A percentile compares a stretch with the other conserved stretches of the same genome.
These are phyloP conservation scores for Puntigrus tetrazona DNA, from an alignment of 2,113 vertebrate genomes.

Conservation along the genomic window DNA sequence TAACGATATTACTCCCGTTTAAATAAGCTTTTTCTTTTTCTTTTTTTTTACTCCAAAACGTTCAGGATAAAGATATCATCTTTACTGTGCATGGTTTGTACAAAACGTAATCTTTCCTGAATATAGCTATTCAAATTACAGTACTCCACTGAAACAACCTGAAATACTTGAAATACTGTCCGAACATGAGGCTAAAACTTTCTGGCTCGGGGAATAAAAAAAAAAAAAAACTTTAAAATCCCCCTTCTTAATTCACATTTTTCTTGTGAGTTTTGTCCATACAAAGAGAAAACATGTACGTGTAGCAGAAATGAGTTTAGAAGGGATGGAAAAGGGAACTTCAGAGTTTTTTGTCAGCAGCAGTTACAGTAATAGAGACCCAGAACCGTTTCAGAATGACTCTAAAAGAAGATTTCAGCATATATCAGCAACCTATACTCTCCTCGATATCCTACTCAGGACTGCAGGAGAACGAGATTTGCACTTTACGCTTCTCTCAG, in stretches of 20 bases:
- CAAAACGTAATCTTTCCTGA: constrained; percentile 53
- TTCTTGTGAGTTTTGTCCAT: too few relatives aligned
- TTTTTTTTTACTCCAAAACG: constrained; percentile 65
- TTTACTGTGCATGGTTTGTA: constrained; percentile 51
- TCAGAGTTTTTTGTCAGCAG: constrained; percentile 43
- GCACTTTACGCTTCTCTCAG: constrained; percentile 8
- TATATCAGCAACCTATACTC: neutral
- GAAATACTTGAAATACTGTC: constrained; percentile 86
- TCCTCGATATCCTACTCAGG: neutral
- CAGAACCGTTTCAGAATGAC: constrained; percentile 26
- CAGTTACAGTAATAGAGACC: constrained; percentile 47
- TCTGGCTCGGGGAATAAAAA: constrained; percentile 74
- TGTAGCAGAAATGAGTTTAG: constrained; percentile 30
- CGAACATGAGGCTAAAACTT: constrained; percentile 67
- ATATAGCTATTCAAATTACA: constrained; percentile 45
- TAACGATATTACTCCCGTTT: constrained; percentile 54
- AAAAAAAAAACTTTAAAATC: constrained; percentile 64
- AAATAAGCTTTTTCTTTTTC: constrained; percentile 71
- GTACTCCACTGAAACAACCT: constrained; percentile 67
- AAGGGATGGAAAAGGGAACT: constrained; percentile 11
- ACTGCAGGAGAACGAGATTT: neutral
- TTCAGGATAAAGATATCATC: constrained; percentile 77
- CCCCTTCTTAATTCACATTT: constrained; percentile 15
- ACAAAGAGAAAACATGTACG: constrained; percentile 31
- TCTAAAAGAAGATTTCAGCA: constrained; percentile 44